Conservation (phyloP, 2,888 invertebrate species). For the Eulithis prunata region DNA sequence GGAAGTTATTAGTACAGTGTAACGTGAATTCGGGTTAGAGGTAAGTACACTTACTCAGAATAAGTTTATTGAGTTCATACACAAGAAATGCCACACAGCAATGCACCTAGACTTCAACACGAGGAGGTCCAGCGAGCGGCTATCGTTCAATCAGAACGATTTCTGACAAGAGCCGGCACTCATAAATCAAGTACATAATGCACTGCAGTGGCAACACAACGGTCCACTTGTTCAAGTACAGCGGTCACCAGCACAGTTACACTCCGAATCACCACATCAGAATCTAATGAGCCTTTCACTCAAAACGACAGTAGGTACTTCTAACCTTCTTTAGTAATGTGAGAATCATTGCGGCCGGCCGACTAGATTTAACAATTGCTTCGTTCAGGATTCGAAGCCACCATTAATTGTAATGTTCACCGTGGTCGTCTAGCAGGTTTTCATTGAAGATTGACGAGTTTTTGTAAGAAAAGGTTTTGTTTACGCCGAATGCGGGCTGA, state of each 20-base stretch:
- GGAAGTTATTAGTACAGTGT: too few relatives aligned
- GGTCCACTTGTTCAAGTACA: slow-evolving; percentile 55
- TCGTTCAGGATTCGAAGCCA: slow-evolving; percentile 30
- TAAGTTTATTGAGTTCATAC: slow-evolving; percentile 41
- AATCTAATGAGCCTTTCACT: slow-evolving; percentile 73
- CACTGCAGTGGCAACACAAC: slow-evolving; percentile 47
- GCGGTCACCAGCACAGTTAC: slow-evolving; percentile 63
- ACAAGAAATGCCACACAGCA: slow-evolving; percentile 39
- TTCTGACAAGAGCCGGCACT: slow-evolving; percentile 45
- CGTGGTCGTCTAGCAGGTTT: slow-evolving; percentile 48
- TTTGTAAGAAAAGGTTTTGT: slow-evolving; percentile 67
- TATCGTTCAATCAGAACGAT: slow-evolving; percentile 37
- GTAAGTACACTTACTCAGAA: slow-evolving; percentile 47
- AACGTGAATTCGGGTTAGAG: too few relatives aligned
- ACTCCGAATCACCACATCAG: slow-evolving; percentile 59
- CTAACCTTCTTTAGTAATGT: slow-evolving; percentile 61
- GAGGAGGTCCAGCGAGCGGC: slow-evolving; percentile 30
- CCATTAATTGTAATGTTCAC: slow-evolving; percentile 30
- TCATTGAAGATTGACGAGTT: slow-evolving; percentile 62
- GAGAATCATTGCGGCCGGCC: slow-evolving; percentile 70
- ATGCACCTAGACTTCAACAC: slow-evolving; percentile 34
- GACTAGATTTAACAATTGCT: slow-evolving; percentile 56
- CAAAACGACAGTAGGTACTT: slow-evolving; percentile 64
- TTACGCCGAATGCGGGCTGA: slow-evolving; percentile 60
- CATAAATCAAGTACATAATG: slow-evolving; percentile 51